Percentiles rank a stretch among this genome's conserved stretches.
These are phyloP conservation scores for Cantharis rustica DNA, from an alignment of 2,888 invertebrate species.

Conservation along the genomic window DNA sequence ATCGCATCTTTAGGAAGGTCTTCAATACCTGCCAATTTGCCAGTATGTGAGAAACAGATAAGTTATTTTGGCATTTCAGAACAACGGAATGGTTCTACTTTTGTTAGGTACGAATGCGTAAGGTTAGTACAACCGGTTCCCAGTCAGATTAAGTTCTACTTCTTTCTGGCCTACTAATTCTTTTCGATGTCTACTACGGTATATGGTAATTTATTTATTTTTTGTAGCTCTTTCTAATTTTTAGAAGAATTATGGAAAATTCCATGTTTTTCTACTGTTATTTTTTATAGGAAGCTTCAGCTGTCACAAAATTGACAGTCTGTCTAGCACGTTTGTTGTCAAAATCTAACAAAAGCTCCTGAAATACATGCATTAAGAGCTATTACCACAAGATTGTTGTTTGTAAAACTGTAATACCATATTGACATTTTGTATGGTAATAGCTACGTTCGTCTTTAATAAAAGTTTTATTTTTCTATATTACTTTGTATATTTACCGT, in stretches of 20 bases:
- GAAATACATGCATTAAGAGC: background rate
- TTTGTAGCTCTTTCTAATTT: background rate
- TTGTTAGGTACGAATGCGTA: background rate
- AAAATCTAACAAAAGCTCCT: background rate
- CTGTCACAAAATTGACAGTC: background rate
- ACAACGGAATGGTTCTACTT: background rate
- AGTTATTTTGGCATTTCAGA: background rate
- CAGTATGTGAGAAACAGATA: background rate
- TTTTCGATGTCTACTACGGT: background rate
- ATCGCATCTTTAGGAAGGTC: background rate
- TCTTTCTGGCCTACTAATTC: background rate
- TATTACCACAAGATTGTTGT: background rate
- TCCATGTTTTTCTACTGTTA: no score
- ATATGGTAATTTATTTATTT: background rate
- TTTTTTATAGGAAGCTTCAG: background rate
- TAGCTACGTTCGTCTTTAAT: background rate
- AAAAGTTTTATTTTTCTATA: background rate
- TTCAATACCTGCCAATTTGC: background rate
- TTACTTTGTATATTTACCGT: background rate
- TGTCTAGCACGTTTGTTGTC: background rate
- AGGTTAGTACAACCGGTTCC: background rate
- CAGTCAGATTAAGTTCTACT: background rate
- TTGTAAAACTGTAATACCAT: background rate
- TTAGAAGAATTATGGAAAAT: no score
- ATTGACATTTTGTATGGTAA: background rate